phyloP scores from a whole-genome alignment of 2,113 vertebrate species.

The Siphamia tubifer region DNA sequence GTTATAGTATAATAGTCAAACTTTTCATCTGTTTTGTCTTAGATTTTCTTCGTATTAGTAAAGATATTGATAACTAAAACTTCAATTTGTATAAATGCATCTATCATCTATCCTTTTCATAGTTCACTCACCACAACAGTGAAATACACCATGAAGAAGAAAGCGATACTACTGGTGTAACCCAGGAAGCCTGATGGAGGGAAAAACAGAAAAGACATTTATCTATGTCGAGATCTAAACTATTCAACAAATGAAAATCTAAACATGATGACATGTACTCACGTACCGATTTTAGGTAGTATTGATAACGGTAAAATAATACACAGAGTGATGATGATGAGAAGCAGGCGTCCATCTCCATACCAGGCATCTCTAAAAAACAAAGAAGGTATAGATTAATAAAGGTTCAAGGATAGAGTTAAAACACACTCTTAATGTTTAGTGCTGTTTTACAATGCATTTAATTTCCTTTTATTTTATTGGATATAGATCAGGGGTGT shows the following conservation, averaged over 20 bases:
- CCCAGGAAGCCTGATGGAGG: slow-evolving; percentile 92
- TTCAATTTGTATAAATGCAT: no score
- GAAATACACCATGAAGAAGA: slow-evolving; percentile 94
- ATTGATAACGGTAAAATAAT: slow-evolving; percentile 90
- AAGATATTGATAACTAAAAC: no score
- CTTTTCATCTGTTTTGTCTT: no score
- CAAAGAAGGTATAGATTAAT: neutral
- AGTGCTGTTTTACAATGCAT: no score
- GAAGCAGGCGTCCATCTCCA: slow-evolving; percentile 84
- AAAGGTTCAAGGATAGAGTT: neutral
- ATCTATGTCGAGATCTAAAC: neutral
- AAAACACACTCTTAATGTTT: neutral
- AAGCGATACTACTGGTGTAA: slow-evolving; percentile 95
- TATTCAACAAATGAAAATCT: neutral
- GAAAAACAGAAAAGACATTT: slow-evolving; percentile 57
- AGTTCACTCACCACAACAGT: slow-evolving; percentile 90
- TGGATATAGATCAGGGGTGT: no score
- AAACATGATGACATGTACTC: neutral
- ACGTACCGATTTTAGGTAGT: slow-evolving; percentile 92
- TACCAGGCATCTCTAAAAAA: slow-evolving; percentile 84
- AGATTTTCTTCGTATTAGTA: no score
- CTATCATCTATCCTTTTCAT: no score
- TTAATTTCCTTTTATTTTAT: no score
- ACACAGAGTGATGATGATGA: slow-evolving; percentile 85
- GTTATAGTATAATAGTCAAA: no score